These are phyloP conservation scores for Macrotus californicus DNA, from an alignment of 2,113 vertebrate genomes.

Conservation along the genomic window DNA sequence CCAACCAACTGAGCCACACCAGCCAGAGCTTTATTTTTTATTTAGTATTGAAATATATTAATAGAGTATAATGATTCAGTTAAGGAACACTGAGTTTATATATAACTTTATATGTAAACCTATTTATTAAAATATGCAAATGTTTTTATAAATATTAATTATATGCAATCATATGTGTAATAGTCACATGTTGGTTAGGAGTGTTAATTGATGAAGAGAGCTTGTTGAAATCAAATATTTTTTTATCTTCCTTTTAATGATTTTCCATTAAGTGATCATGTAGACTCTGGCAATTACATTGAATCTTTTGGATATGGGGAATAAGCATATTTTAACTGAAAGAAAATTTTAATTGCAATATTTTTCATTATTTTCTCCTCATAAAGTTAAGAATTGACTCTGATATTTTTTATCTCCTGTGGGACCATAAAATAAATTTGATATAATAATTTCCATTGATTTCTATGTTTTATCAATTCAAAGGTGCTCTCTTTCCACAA, in stretches of 20 bases:
- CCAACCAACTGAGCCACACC: too few relatives aligned
- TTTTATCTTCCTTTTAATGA: neutral
- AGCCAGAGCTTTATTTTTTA: constrained; percentile 9
- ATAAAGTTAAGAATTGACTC: neutral
- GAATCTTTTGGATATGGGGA: neutral
- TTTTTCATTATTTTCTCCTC: neutral
- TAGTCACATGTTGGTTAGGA: neutral
- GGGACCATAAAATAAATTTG: neutral
- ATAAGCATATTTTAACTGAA: constrained; percentile 6
- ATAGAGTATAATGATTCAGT: neutral
- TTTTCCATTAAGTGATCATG: neutral
- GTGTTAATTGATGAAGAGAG: constrained; percentile 25
- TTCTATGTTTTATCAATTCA: neutral
- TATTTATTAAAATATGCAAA: neutral
- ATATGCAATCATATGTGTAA: neutral
- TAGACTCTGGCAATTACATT: neutral
- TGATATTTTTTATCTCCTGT: neutral
- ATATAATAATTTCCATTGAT: neutral
- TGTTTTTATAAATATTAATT: neutral
- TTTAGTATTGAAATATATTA: constrained; percentile 56
- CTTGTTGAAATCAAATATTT: constrained; percentile 7
- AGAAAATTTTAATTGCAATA: neutral
- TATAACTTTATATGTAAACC: neutral
- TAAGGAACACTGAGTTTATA: neutral
- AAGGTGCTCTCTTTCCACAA: neutral